Evolutionary conservation across 2,797 vertebrate species (phyloP).

Genomic region (Lithobates pipiens): DNA sequence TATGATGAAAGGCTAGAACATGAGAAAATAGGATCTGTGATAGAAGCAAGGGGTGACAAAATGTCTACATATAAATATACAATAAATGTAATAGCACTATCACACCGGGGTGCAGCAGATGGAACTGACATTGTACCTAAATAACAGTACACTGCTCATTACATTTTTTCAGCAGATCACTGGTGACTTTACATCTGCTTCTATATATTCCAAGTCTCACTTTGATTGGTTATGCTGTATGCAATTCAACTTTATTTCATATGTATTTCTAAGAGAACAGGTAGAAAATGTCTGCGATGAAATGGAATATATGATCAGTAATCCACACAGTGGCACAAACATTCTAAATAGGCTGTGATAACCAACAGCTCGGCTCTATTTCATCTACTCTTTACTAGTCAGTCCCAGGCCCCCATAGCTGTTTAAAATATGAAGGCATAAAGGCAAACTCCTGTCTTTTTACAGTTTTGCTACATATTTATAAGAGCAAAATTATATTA

Average conservation of each 20-base stretch:
- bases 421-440: neutral
- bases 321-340: neutral
- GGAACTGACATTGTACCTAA: neutral
- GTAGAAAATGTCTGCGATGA: neutral
- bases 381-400: neutral
- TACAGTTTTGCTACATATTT: neutral
- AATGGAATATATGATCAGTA: neutral
- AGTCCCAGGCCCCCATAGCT: neutral
- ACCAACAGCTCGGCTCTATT: neutral
- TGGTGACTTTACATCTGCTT: neutral
- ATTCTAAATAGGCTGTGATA: neutral
- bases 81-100: constrained; percentile 10
- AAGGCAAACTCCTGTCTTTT: neutral
- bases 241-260: neutral
- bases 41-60: constrained; percentile 22
- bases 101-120: neutral
- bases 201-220: neutral
- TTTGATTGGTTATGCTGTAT: neutral
- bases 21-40: constrained; percentile 18
- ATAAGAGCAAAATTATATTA: neutral
- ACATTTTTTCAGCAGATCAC: neutral
- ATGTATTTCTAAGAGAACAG: neutral
- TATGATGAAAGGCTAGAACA: neutral
- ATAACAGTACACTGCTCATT: neutral
- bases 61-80: constrained; percentile 32